Evolutionary conservation across 2,113 vertebrate genomes (phyloP), one percentile per base, ranked within the genome.

Genomic region (Thunnus maccoyii): DNA sequence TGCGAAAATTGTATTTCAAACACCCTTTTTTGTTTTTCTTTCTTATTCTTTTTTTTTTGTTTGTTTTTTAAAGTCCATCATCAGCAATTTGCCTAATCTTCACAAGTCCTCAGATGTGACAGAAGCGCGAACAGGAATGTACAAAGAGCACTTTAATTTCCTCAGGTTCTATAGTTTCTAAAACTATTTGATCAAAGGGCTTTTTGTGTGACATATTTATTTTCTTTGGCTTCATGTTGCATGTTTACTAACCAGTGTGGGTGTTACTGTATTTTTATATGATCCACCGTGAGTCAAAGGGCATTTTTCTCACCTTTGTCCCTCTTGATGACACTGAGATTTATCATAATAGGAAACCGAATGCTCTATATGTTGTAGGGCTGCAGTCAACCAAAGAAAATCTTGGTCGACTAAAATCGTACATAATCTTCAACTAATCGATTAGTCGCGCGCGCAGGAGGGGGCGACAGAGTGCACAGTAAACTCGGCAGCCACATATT

Each of bases 231-330:
- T 27, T 16, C 47, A 4, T 51, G 32, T 30, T 16, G 1, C 54
- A 25, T 58, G 62, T 54, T 82, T 25, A 47, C 17, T 44, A 18
- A 25, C 63, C 3, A 0, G 0, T 41, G 7, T 30, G 20, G 11
- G 16, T 55, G n/a, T 55, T 46, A 6, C 2, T 71, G 32, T 18
- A 30, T n/a, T 61, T 50, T 57, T 61, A 18, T 61, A 50, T 20
- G 15, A 56, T 63, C 14, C 46, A 41, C 5, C 51, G 3, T 20
- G 57, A 50, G 69, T 76, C 83, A 78, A 76, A 86, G 76, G 41
- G 10, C 60, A 15, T 52, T 61, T 66, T 27, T 75, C n/a, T 80
- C 66, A 87, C 80, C 76, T 89, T 75, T 81, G 84, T 64, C 60
- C 76, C 44, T 22, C 15, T 54, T 73, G 44, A 30, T 57, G 56